Evolutionary conservation across 2,113 vertebrate species (phyloP).

Genomic region (Noturus placidus): DNA sequence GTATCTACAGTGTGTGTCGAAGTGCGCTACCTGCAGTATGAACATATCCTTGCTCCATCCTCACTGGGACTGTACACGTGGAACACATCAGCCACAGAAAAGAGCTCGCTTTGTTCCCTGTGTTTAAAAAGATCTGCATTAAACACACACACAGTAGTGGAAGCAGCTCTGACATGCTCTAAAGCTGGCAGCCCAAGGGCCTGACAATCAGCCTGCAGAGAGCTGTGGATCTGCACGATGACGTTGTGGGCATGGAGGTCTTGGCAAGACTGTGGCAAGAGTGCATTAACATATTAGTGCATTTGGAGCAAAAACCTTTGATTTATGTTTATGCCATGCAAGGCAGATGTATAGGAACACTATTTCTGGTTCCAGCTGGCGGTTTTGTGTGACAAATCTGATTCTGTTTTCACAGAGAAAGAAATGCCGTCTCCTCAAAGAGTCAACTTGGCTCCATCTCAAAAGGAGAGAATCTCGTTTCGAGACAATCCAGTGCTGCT

Average conservation of each 20-base stretch:
- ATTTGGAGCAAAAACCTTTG: neutral
- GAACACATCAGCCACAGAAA: slow-evolving; percentile 66
- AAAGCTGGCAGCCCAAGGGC: neutral
- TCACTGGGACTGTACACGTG: slow-evolving; percentile 64
- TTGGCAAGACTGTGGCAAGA: slow-evolving; percentile 20
- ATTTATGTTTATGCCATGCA: slow-evolving; percentile 8
- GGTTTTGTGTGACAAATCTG: neutral
- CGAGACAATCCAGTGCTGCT: slow-evolving; percentile 79
- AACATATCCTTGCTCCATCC: slow-evolving; percentile 46
- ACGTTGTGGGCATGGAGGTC: slow-evolving; percentile 4
- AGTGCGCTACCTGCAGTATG: neutral
- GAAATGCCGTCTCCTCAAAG: slow-evolving; percentile 67
- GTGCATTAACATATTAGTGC: slow-evolving; percentile 27
- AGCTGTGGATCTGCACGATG: neutral
- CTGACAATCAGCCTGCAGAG: neutral
- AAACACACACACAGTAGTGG: slow-evolving; percentile 75
- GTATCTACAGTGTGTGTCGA: neutral
- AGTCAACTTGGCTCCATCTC: slow-evolving; percentile 64
- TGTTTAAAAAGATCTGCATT: slow-evolving; percentile 75
- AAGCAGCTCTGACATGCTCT: slow-evolving; percentile 43
- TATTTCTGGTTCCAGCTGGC: slow-evolving; percentile 1
- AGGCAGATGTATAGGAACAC: neutral
- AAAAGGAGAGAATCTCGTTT: slow-evolving; percentile 83
- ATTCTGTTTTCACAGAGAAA: slow-evolving; percentile 69
- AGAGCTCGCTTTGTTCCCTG: slow-evolving; percentile 66